Conservation (phyloP, 1,140 invertebrate species). For the Oryzaephilus surinamensis region DNA sequence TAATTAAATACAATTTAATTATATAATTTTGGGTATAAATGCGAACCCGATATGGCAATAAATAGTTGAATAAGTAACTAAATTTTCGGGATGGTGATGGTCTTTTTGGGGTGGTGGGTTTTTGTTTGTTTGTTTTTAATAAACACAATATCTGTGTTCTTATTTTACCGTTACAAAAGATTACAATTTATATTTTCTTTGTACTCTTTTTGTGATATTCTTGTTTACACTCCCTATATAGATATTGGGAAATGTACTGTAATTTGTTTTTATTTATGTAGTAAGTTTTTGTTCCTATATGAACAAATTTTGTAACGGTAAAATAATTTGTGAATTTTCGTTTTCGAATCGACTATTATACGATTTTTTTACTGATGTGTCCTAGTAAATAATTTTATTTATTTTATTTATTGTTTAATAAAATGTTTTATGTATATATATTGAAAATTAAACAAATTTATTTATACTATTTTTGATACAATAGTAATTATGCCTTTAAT, state of each 20-base stretch:
- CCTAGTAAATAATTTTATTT: too few species aligned
- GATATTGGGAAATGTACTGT: too few species aligned
- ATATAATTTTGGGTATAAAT: too few species aligned
- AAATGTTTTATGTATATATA: slow-evolving; percentile 21
- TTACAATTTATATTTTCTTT: slow-evolving; percentile 5
- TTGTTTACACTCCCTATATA: too few species aligned
- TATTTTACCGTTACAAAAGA: slow-evolving; percentile 24
- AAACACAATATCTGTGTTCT: slow-evolving; percentile 1
- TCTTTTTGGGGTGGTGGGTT: slow-evolving; percentile 9
- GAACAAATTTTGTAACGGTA: slow-evolving; percentile 21
- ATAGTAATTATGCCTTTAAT: too few species aligned
- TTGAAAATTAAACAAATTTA: slow-evolving; percentile 9
- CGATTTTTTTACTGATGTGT: slow-evolving; percentile 9
- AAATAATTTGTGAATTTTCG: slow-evolving; percentile 10
- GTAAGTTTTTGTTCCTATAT: slow-evolving; percentile 12
- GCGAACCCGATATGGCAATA: too few species aligned
- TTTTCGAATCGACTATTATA: slow-evolving; percentile 9
- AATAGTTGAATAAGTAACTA: too few species aligned
- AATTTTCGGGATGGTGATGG: slow-evolving; percentile 8
- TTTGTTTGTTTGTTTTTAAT: too few species aligned
- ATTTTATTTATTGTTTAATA: slow-evolving; percentile 17
- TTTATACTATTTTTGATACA: slow-evolving; percentile 9
- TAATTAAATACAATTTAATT: too few species aligned
- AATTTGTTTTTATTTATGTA: too few species aligned
- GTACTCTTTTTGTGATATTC: slow-evolving; percentile 8